Percentiles rank a stretch among this genome's conserved stretches.
Evolutionary conservation across 2,797 vertebrate species (phyloP).

Genomic region (Adelosebastes latens): DNA sequence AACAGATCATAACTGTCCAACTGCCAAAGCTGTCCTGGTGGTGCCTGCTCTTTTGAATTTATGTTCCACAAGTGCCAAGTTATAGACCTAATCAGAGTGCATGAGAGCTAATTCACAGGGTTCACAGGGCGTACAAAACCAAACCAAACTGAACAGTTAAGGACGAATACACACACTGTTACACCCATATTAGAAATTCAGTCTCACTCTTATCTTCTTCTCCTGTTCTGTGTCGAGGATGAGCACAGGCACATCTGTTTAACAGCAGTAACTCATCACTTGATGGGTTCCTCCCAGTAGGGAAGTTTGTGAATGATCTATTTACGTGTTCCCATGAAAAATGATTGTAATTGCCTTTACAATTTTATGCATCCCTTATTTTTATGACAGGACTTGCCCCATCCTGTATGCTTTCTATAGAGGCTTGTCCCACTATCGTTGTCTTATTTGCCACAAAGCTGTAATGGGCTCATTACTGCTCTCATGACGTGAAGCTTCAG

Average conservation of each 20-base stretch:
- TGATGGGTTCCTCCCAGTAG: background rate
- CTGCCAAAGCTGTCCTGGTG: background rate
- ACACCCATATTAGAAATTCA: background rate
- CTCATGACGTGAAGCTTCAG: background rate
- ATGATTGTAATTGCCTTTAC: background rate
- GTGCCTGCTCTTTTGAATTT: background rate
- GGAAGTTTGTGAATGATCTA: background rate
- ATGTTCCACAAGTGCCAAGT: background rate
- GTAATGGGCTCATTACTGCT: background rate
- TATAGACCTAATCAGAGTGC: background rate
- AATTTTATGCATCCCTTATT: background rate
- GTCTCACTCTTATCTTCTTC: background rate
- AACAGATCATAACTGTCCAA: background rate
- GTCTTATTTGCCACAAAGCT: background rate
- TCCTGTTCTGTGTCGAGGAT: background rate
- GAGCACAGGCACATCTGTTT: background rate
- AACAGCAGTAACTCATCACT: background rate
- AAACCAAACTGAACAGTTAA: background rate
- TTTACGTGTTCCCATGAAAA: conserved; percentile 3
- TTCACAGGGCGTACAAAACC: background rate
- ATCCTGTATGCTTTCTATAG: background rate
- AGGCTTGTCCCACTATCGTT: background rate
- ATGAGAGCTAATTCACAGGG: background rate
- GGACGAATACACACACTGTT: background rate
- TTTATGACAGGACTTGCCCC: background rate